Percentiles rank a stretch among this genome's conserved stretches.
Conservation (phyloP, 2,113 vertebrate species). For the Solea senegalensis region DNA sequence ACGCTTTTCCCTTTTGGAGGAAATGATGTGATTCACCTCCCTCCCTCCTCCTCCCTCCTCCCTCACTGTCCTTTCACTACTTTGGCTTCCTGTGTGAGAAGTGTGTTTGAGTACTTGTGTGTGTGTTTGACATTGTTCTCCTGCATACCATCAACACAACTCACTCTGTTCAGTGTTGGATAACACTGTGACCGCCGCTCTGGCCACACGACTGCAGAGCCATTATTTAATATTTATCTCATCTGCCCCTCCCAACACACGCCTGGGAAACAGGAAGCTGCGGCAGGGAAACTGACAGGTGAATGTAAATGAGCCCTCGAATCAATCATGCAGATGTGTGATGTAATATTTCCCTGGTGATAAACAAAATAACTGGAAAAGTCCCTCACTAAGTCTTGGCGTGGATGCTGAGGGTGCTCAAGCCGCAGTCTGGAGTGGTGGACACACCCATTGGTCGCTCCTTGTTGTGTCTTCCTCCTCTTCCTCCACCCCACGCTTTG, state of each 20-base stretch:
- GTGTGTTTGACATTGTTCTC: slow-evolving; percentile 31
- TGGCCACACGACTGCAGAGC: slow-evolving; percentile 27
- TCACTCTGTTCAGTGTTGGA: slow-evolving; percentile 33
- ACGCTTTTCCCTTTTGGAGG: slow-evolving; percentile 69
- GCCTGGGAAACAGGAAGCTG: slow-evolving; percentile 1
- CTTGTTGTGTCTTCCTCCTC: slow-evolving; percentile 65
- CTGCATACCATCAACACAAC: slow-evolving; percentile 43
- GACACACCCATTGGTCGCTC: slow-evolving; percentile 74
- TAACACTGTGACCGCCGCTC: slow-evolving; percentile 28
- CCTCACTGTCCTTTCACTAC: slow-evolving; percentile 38
- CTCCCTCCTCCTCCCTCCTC: slow-evolving; percentile 28
- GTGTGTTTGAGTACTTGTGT: slow-evolving; percentile 43
- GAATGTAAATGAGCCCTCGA: slow-evolving; percentile 48
- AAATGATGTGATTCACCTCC: slow-evolving; percentile 67
- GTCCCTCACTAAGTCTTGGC: slow-evolving; percentile 55
- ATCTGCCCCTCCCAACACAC: slow-evolving; percentile 20
- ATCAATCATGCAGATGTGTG: slow-evolving; percentile 44
- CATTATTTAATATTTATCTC: slow-evolving; percentile 38
- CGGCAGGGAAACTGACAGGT: slow-evolving; percentile 25
- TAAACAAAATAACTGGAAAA: slow-evolving; percentile 74
- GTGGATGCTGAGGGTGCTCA: slow-evolving; percentile 60
- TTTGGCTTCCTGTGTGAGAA: slow-evolving; percentile 58
- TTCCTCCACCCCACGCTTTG: slow-evolving; percentile 61
- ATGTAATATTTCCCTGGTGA: slow-evolving; percentile 57
- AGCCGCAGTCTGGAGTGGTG: slow-evolving; percentile 71